These are phyloP conservation scores for Dysidea cf. avara DNA, from an alignment of 37 sponge, comb jelly and placozoan genomes.

Conservation along the genomic window DNA sequence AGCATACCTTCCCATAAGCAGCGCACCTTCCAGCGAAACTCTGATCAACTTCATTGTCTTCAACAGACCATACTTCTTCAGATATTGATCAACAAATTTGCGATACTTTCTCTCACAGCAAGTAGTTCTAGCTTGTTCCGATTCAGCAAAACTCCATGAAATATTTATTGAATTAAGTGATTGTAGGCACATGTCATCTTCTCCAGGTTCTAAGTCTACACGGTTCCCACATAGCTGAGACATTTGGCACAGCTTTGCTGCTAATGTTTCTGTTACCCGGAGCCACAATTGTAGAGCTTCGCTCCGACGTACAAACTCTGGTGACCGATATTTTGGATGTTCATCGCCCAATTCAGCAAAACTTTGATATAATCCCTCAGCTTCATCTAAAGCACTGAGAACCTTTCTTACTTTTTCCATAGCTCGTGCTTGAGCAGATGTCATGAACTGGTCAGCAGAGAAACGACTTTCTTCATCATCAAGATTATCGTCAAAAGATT, in stretches of 20 bases:
- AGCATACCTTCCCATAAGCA: too few species aligned
- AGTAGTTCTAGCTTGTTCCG: too few species aligned
- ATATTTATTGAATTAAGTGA: too few species aligned
- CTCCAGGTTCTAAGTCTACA: constrained; percentile 25
- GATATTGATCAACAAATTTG: constrained; percentile 45
- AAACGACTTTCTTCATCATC: neutral
- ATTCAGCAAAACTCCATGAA: constrained; percentile 12
- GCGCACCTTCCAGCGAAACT: too few species aligned
- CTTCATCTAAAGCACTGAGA: constrained; percentile 40
- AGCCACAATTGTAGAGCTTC: constrained; percentile 61
- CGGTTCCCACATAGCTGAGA: constrained; percentile 42
- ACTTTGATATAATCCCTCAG: constrained; percentile 33
- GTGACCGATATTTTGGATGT: constrained; percentile 26
- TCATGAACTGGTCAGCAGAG: constrained; percentile 22
- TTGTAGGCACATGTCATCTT: neutral
- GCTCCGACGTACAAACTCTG: constrained; percentile 35
- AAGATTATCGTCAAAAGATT: neutral
- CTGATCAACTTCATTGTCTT: constrained; percentile 24
- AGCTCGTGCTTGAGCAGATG: constrained; percentile 15
- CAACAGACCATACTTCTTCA: constrained; percentile 68
- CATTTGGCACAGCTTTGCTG: constrained; percentile 23
- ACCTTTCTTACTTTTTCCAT: constrained; percentile 22
- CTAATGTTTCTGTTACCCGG: constrained; percentile 46
- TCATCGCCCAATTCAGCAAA: constrained; percentile 37
- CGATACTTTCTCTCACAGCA: constrained; percentile 41